These are phyloP conservation scores for Acrobasis repandana DNA, from an alignment of 2,888 invertebrate genomes.

Conservation along the genomic window DNA sequence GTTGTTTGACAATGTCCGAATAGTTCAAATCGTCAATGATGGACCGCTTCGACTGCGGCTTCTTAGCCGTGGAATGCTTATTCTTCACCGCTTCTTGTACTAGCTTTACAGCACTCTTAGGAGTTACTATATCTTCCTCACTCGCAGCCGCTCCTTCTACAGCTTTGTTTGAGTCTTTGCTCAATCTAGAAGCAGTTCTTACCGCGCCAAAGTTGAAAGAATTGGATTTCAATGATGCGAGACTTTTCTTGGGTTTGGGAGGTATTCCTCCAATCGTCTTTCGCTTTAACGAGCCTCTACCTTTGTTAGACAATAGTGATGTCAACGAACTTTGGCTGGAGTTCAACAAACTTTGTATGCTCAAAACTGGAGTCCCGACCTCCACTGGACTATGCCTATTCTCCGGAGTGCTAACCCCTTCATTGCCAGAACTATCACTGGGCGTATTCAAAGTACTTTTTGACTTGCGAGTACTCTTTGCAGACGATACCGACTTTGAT, in stretches of 20 bases:
- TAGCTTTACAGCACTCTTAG: constrained; percentile 59
- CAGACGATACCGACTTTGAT: neutral
- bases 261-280: constrained; percentile 50
- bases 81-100: constrained; percentile 69
- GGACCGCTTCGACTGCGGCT: constrained; percentile 71
- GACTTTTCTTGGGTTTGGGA: constrained; percentile 36
- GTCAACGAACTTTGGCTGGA: constrained; percentile 46
- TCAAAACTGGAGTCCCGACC: constrained; percentile 62
- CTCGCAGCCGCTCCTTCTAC: constrained; percentile 35
- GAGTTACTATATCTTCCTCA: constrained; percentile 58
- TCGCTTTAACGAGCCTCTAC: constrained; percentile 37
- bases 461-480: neutral
- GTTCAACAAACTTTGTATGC: constrained; percentile 60
- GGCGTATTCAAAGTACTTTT: neutral
- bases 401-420: constrained; percentile 58
- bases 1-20: constrained; percentile 68
- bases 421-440: constrained; percentile 15
- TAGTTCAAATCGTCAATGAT: constrained; percentile 71
- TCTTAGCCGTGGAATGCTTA: constrained; percentile 75
- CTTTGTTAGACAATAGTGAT: constrained; percentile 33
- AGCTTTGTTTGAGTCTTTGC: constrained; percentile 39
- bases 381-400: constrained; percentile 53
- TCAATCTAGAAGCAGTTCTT: constrained; percentile 34
- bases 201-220: constrained; percentile 42
- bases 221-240: constrained; percentile 42